Evolutionary conservation across 2,797 vertebrate genomes (phyloP).

Genomic region (Staurois parvus): DNA sequence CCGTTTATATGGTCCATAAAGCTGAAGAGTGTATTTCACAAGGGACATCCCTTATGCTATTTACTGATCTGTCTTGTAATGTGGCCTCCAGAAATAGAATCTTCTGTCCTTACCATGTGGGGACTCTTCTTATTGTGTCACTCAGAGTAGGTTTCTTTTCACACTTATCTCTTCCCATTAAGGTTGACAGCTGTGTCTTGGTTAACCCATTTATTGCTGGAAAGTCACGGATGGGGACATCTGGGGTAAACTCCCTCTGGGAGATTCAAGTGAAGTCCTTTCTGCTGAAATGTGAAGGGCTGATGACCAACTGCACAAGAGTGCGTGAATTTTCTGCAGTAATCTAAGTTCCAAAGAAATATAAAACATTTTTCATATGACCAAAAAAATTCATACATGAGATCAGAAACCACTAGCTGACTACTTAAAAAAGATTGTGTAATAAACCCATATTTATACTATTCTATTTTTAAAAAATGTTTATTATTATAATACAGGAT

Average conservation of each 20-base stretch:
- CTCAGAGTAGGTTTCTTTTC: constrained; percentile 41
- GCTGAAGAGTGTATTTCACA: constrained; percentile 1
- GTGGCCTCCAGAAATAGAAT: constrained; percentile 22
- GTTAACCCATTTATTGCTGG: constrained; percentile 47
- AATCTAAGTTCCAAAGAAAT: not conserved
- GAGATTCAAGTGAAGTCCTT: constrained; percentile 34
- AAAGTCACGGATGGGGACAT: constrained; percentile 16
- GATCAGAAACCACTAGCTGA: not conserved
- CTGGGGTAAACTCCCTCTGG: constrained; percentile 56
- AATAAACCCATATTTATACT: not conserved
- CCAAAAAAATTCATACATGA: not conserved
- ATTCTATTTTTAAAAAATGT: no score
- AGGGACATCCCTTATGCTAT: constrained; percentile 35
- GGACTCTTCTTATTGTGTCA: constrained; percentile 47
- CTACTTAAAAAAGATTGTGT: not conserved
- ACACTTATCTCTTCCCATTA: constrained; percentile 47
- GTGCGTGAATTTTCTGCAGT: no score
- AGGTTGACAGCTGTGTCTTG: constrained; percentile 52
- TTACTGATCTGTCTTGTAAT: constrained; percentile 35
- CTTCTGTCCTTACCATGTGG: constrained; percentile 36
- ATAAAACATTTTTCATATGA: not conserved
- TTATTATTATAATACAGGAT: no score
- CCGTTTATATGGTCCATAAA: not conserved
- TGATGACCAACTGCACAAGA: not conserved
- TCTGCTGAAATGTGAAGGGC: not conserved